Conservation (phyloP, 2,888 invertebrate species). For the Epirrhoe alternata region DNA sequence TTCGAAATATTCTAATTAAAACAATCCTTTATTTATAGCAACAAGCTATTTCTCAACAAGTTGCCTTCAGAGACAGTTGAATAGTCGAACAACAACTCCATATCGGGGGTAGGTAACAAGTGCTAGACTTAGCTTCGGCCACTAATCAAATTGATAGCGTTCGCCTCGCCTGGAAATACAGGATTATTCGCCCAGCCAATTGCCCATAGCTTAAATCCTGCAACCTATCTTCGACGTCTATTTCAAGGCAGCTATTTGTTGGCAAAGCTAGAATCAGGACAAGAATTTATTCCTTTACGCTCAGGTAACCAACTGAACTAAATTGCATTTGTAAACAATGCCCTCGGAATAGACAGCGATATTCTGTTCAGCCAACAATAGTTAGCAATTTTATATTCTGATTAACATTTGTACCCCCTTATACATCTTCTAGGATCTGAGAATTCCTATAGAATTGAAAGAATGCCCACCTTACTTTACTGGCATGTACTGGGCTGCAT, state of each 20-base stretch:
- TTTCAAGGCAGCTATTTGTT: conserved; percentile 57
- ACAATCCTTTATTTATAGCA: not conserved
- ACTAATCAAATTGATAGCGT: conserved; percentile 25
- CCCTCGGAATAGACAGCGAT: not conserved
- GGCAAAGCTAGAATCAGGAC: conserved; percentile 13
- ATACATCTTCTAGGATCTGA: too few relatives aligned
- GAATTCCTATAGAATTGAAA: too few relatives aligned
- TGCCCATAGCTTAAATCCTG: conserved; percentile 52
- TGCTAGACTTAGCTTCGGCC: not conserved
- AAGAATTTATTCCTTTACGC: conserved; percentile 13
- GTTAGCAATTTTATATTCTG: too few relatives aligned
- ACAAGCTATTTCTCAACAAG: not conserved
- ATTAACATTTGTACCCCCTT: too few relatives aligned
- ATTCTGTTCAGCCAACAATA: not conserved
- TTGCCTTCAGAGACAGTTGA: not conserved
- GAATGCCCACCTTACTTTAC: too few relatives aligned
- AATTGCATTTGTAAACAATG: not conserved
- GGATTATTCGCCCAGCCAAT: conserved; percentile 24
- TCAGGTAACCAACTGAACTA: conserved; percentile 1
- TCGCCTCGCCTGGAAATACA: conserved; percentile 20
- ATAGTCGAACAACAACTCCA: not conserved
- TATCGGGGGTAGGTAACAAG: not conserved
- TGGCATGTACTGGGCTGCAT: too few relatives aligned
- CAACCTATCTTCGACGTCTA: conserved; percentile 57
- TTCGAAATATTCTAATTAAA: not conserved